A percentile compares a stretch with the other conserved stretches of the same genome.
Evolutionary conservation across 1,140 invertebrate genomes (phyloP).

Genomic region (Polypedilum vanderplanki): DNA sequence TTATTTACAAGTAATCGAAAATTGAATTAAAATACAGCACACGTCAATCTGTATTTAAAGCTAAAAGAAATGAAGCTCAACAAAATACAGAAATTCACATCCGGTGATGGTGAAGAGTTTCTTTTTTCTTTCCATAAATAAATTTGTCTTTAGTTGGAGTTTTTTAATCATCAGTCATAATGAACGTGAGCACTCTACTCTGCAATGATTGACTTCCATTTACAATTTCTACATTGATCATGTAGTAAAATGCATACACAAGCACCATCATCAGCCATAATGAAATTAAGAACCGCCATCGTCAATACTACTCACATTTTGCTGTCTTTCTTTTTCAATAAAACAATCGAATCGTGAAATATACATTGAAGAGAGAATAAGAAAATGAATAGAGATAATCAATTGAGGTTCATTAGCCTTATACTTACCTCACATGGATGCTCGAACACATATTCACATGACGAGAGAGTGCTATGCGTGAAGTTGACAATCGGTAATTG

Average conservation of each 20-base stretch:
- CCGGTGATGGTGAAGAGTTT: slow-evolving; percentile 27
- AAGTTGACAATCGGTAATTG: slow-evolving; percentile 10
- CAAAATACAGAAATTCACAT: slow-evolving; percentile 21
- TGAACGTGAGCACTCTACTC: background rate
- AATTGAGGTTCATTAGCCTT: slow-evolving; percentile 11
- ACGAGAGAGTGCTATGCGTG: background rate
- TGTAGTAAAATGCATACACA: slow-evolving; percentile 5
- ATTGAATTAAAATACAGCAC: background rate
- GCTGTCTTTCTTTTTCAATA: background rate
- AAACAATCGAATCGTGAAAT: background rate
- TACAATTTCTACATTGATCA: background rate
- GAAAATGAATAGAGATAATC: background rate
- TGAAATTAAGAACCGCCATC: slow-evolving; percentile 26
- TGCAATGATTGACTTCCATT: background rate
- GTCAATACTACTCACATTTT: background rate
- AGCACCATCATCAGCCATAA: background rate
- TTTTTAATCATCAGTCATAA: background rate
- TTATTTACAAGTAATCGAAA: no score
- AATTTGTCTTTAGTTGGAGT: background rate
- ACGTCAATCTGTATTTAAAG: background rate
- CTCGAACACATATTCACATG: background rate
- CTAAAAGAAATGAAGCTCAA: slow-evolving; percentile 21
- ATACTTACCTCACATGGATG: background rate
- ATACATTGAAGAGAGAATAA: background rate
- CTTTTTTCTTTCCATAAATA: slow-evolving; percentile 25